These are phyloP conservation scores for Etheostoma perlongum DNA, from an alignment of 2,797 vertebrate species.

Conservation along the genomic window DNA sequence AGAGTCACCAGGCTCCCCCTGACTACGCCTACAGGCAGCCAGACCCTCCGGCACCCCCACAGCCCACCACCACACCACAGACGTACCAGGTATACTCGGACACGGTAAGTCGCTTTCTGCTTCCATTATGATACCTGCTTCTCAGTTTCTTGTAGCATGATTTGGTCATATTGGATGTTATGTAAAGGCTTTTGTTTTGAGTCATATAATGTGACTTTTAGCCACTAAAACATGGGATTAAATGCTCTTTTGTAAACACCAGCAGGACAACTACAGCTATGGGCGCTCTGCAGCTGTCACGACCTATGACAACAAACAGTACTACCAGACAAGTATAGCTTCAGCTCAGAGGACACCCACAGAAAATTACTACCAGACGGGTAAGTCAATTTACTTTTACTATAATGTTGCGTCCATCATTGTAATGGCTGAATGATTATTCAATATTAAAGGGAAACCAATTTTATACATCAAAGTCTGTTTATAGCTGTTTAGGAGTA, in stretches of 20 bases:
- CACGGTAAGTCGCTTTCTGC: constrained; percentile 75
- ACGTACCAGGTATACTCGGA: constrained; percentile 86
- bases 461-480: neutral
- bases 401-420: neutral
- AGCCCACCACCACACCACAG: constrained; percentile 83
- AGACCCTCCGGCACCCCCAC: constrained; percentile 76
- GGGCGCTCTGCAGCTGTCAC: constrained; percentile 70
- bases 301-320: constrained; percentile 80
- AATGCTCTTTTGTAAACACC: constrained; percentile 33
- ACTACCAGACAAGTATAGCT: constrained; percentile 77
- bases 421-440: neutral
- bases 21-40: constrained; percentile 79
- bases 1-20: constrained; percentile 78
- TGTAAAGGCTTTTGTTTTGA: constrained; percentile 16
- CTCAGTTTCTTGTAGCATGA: constrained; percentile 11
- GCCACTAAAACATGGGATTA: neutral
- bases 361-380: constrained; percentile 81
- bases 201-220: neutral
- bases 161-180: neutral
- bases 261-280: constrained; percentile 81
- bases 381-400: constrained; percentile 59
- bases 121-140: constrained; percentile 34
- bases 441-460: neutral
- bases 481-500: too few relatives aligned
- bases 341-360: constrained; percentile 73